Percentiles rank a stretch among this genome's conserved stretches.
Evolutionary conservation across 2,113 vertebrate species (phyloP).

Genomic region (Bombycilla garrulus): DNA sequence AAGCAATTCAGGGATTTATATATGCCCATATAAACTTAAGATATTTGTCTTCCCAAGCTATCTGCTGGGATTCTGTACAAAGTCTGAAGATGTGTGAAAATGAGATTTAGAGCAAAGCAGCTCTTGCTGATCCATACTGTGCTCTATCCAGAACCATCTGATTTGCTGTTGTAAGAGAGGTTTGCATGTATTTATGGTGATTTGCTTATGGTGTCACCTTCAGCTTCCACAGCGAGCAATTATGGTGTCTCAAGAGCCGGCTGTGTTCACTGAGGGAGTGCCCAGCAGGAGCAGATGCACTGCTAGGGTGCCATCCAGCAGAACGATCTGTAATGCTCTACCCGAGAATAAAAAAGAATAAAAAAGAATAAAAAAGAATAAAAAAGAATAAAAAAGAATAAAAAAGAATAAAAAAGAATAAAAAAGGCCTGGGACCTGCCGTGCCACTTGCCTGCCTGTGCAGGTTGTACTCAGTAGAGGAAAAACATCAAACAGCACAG

Average conservation of each 20-base stretch:
- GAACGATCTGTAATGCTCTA: neutral
- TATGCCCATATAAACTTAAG: neutral
- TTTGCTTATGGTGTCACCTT: constrained; percentile 45
- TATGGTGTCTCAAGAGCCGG: neutral
- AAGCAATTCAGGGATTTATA: constrained; percentile 15
- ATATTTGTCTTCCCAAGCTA: neutral
- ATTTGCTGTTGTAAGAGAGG: neutral
- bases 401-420: neutral
- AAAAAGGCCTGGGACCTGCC: neutral
- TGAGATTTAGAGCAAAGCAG: neutral
- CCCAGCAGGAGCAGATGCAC: constrained; percentile 21
- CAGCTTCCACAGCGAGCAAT: constrained; percentile 7
- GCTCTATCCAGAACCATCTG: neutral
- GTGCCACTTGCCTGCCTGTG: neutral
- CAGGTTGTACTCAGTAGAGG: neutral
- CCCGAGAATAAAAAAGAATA: neutral
- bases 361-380: neutral
- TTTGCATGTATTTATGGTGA: constrained; percentile 8
- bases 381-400: neutral
- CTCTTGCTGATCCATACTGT: neutral
- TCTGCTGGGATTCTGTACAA: neutral
- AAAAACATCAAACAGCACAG: neutral
- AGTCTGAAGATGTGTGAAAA: neutral
- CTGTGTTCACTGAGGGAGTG: neutral
- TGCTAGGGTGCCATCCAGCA: neutral